Percentiles rank a stretch among this genome's conserved stretches.
phyloP scores from a whole-genome alignment of 2,797 vertebrate species.

The Chelon auratus region DNA sequence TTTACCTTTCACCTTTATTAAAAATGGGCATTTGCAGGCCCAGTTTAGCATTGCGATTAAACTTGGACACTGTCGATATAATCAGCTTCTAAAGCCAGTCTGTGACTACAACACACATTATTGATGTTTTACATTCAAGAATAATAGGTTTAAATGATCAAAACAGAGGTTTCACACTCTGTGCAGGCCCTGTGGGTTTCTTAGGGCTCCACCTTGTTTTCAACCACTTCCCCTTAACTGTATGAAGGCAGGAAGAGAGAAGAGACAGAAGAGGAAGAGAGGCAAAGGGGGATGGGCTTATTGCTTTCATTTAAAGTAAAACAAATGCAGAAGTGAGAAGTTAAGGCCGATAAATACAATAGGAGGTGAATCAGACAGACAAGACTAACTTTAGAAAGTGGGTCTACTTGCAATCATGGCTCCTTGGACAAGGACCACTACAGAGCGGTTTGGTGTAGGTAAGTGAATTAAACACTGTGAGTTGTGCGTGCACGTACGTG shows the following conservation, averaged over 20 bases:
- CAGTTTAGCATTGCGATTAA: neutral
- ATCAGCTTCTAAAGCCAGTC: no score
- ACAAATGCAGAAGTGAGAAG: slow-evolving; percentile 74
- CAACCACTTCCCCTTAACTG: slow-evolving; percentile 74
- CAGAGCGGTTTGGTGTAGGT: slow-evolving; percentile 83
- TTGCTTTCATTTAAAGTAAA: slow-evolving; percentile 64
- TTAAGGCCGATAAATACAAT: slow-evolving; percentile 32
- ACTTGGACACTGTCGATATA: no score
- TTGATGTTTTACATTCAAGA: neutral
- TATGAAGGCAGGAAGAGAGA: slow-evolving; percentile 72
- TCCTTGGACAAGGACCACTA: slow-evolving; percentile 78
- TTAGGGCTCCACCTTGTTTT: slow-evolving; percentile 67
- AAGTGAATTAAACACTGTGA: slow-evolving; percentile 48
- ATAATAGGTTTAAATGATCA: slow-evolving; percentile 4
- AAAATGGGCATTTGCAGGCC: neutral
- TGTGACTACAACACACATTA: neutral
- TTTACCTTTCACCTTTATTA: neutral
- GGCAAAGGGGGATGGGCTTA: slow-evolving; percentile 69
- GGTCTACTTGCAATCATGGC: slow-evolving; percentile 67
- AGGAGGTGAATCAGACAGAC: slow-evolving; percentile 17
- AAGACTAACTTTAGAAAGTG: slow-evolving; percentile 2
- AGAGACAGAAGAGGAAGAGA: slow-evolving; percentile 83
- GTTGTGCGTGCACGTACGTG: slow-evolving; percentile 10
- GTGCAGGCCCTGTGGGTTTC: slow-evolving; percentile 27
- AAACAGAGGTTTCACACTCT: slow-evolving; percentile 23